Evolutionary conservation across 2,888 invertebrate genomes (phyloP).

Genomic region (Phortica magna): DNA sequence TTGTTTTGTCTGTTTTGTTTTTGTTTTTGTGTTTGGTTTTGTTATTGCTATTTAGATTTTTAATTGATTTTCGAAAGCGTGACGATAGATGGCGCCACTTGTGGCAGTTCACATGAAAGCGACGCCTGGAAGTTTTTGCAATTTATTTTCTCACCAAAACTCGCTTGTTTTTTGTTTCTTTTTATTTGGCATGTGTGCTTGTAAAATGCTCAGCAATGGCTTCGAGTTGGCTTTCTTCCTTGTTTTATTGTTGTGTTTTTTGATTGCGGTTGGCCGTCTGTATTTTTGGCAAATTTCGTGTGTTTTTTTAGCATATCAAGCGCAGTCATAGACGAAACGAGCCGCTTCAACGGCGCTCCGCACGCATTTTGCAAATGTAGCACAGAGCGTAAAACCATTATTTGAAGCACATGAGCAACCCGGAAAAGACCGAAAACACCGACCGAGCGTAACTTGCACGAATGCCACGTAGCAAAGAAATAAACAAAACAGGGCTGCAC

Average conservation of each 20-base stretch:
- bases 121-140: not conserved
- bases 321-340: not conserved
- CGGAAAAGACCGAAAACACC: not conserved
- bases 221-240: not conserved
- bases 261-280: constrained; percentile 15
- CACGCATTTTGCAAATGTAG: constrained; percentile 71
- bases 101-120: constrained; percentile 37
- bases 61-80: constrained; percentile 58
- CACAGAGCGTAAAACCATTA: constrained; percentile 51
- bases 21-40: not conserved
- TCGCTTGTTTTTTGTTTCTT: constrained; percentile 30
- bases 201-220: not conserved
- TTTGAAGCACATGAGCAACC: not conserved
- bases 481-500: constrained; percentile 29
- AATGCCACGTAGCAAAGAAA: constrained; percentile 33
- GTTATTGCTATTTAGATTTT: constrained; percentile 41
- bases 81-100: constrained; percentile 21
- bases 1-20: not conserved
- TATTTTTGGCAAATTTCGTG: not conserved
- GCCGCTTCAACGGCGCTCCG: constrained; percentile 49
- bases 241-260: constrained; percentile 13
- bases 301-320: constrained; percentile 24
- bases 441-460: not conserved
- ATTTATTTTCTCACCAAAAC: not conserved
- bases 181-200: constrained; percentile 11